Conservation (phyloP, 2,888 invertebrate genomes). For the Rhaphigaster nebulosa region DNA sequence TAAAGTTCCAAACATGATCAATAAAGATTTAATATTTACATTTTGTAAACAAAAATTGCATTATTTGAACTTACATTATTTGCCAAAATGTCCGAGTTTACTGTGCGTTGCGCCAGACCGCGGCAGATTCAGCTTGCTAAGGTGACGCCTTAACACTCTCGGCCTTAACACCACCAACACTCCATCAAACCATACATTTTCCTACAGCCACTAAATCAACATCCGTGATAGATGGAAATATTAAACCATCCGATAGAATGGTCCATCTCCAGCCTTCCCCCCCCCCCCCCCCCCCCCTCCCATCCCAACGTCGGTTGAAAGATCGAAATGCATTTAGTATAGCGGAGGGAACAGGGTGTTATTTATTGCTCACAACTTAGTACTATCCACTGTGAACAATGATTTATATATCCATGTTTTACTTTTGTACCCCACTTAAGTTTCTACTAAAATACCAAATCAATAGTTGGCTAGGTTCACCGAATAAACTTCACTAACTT, state of each 20-base stretch:
- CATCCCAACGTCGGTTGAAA: too few species aligned
- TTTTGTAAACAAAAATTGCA: too few species aligned
- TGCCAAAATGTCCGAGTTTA: too few species aligned
- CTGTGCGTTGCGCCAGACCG: too few species aligned
- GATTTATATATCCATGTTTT: not conserved
- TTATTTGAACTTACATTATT: too few species aligned
- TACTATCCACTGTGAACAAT: not conserved
- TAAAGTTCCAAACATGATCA: too few species aligned
- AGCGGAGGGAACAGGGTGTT: not conserved
- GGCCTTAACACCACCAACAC: too few species aligned
- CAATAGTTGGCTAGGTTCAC: not conserved
- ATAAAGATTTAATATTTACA: too few species aligned
- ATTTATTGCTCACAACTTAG: not conserved
- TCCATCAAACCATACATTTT: too few species aligned
- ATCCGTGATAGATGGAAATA: not conserved
- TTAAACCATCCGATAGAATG: not conserved
- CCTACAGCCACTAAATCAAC: not conserved
- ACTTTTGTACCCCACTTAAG: not conserved
- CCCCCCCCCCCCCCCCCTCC: not conserved
- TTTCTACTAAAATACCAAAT: not conserved
- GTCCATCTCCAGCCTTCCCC: not conserved
- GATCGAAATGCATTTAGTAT: not conserved
- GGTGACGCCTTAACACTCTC: too few species aligned
- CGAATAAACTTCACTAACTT: not conserved
- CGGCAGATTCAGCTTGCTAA: too few species aligned